Base-by-base conservation (phyloP, 2,113 vertebrate genomes). In the Anolis sagrei region DNA sequence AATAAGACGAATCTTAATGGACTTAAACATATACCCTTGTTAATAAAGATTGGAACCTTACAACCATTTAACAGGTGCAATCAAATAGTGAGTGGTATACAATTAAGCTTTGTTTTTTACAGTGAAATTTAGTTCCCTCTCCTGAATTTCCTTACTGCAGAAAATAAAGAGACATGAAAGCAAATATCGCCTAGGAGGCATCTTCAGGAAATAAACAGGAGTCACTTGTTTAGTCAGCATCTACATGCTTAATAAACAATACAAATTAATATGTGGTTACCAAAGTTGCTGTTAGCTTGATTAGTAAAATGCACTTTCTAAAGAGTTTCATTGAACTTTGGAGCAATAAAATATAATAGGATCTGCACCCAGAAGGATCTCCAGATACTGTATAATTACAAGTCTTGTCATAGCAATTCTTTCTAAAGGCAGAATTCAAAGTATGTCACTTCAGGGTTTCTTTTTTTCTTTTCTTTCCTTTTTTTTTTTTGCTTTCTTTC, bases 1-100 rank as follows among this genome's bases (percentile, higher is more conserved):
- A 93, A 90, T 94, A 91, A 93, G 93, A 91, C 84, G 80, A 84
- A 93, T 95, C 91, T 93, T 94, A 95, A 94, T 92, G 92, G 85
- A 90, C 83, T 92, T 89, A 93, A 92, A 92, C 84, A 87, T 79
- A 90, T 83, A 83, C 7, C 0, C 0, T 90, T 87, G 32, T 81
- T 95, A 92, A 83, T 93, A 89, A 90, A 85, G 77, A 88, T 64
- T 74, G 81, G 77, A 64, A 87, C 88, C 92, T 90, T 44, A 84
- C 74, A 92, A 84, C 32, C 1, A 44, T 90, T 94, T 93, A 73
- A 87, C 88, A 78, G 16, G 36, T 62, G 7, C 79, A 86, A 90
- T 95, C 82, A 48, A 51, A 19, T 88, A 76, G 79, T 91, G 78
- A 21, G 21, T 81, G 85, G 72, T 86, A 66, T 88, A 88, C 73